Conservation (phyloP, 2,113 vertebrate genomes). For the Colius striatus region DNA sequence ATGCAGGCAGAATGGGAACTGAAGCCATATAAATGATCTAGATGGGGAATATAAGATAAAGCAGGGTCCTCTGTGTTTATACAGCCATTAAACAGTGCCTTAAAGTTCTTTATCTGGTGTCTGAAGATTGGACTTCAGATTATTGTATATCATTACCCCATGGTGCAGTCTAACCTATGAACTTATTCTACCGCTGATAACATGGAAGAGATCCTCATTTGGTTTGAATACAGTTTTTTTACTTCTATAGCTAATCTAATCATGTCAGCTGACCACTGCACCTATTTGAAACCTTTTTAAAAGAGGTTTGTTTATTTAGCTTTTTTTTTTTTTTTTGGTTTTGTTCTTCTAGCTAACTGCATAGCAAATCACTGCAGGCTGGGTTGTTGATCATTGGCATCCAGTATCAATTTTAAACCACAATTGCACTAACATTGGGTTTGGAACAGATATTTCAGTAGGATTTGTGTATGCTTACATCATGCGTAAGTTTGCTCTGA, state of each 20-base stretch:
- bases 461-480: background rate
- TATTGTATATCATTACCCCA: constrained; percentile 22
- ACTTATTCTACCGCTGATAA: constrained; percentile 4
- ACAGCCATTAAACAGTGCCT: constrained; percentile 43
- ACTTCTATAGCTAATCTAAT: constrained; percentile 22
- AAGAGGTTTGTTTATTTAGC: background rate
- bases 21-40: constrained; percentile 19
- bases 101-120: constrained; percentile 65
- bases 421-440: background rate
- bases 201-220: background rate
- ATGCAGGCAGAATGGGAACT: constrained; percentile 21
- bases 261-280: background rate
- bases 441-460: background rate
- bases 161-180: constrained; percentile 48
- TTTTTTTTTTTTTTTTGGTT: background rate
- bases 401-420: background rate
- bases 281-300: background rate
- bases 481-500: background rate
- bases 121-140: constrained; percentile 50
- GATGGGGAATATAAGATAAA: constrained; percentile 33
- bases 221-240: background rate
- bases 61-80: constrained; percentile 46
- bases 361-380: background rate
- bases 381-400: background rate
- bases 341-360: background rate